Percentiles rank a stretch among this genome's conserved stretches.
phyloP scores from a whole-genome alignment of 2,888 invertebrate species.

The Bruchidius siliquastri region DNA sequence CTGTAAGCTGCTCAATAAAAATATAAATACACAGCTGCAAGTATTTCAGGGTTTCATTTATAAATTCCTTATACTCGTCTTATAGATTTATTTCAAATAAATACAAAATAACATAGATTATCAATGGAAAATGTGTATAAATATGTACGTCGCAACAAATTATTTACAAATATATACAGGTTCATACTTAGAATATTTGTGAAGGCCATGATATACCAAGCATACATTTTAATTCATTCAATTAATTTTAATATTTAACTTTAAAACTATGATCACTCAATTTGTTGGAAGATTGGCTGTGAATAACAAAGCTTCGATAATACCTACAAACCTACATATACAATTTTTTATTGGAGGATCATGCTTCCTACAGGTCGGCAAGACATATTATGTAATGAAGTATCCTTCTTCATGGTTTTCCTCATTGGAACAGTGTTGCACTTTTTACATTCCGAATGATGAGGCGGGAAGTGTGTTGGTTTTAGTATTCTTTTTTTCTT shows the following conservation, averaged over 20 bases:
- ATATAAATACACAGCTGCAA: neutral
- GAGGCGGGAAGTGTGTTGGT: too few species aligned
- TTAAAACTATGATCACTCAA: neutral
- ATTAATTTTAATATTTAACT: neutral
- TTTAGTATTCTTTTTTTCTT: too few species aligned
- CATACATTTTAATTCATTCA: neutral
- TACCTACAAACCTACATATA: neutral
- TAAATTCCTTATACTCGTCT: neutral
- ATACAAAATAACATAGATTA: neutral
- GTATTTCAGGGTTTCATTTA: neutral
- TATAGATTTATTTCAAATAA: neutral
- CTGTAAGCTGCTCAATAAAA: neutral
- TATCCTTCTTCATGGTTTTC: too few species aligned
- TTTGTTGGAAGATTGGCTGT: neutral
- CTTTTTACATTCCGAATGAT: too few species aligned
- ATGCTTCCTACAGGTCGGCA: neutral
- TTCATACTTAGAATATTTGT: neutral
- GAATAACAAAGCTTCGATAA: neutral
- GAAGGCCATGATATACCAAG: neutral
- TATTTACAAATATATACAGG: neutral
- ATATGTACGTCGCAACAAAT: neutral
- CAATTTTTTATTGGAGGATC: neutral
- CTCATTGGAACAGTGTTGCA: too few species aligned
- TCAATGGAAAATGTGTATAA: neutral
- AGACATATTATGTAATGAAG: too few species aligned